Conservation (phyloP, 2,113 vertebrate species). For the Isichthys henryi region DNA sequence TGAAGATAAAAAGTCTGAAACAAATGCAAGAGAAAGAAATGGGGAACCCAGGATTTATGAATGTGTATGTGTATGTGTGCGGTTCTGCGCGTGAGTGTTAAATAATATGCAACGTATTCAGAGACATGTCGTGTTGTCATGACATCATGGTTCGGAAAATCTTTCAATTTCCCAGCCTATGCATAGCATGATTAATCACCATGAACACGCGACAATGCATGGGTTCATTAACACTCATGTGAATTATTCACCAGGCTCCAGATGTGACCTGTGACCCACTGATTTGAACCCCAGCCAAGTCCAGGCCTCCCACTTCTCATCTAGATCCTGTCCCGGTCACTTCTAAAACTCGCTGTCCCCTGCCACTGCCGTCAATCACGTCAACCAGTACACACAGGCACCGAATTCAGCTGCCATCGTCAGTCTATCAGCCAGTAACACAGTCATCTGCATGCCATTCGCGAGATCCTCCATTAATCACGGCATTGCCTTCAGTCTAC, state of each 20-base stretch:
- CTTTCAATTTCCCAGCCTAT: not conserved
- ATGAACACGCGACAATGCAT: not conserved
- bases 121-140: not conserved
- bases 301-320: not conserved
- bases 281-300: not conserved
- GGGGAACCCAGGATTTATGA: conserved; percentile 17
- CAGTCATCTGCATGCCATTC: not conserved
- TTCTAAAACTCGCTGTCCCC: not conserved
- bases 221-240: not conserved
- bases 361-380: not conserved
- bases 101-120: not conserved
- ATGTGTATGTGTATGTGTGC: not conserved
- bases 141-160: not conserved
- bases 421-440: not conserved
- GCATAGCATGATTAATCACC: not conserved
- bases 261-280: not conserved
- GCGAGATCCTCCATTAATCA: not conserved
- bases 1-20: conserved; percentile 65
- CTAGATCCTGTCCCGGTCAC: not conserved
- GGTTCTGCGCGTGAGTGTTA: not conserved
- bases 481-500: not conserved
- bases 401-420: not conserved
- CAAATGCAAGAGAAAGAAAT: conserved; percentile 40
- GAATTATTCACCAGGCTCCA: not conserved
- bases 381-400: not conserved